phyloP scores from a whole-genome alignment of 2,113 vertebrate genomes.

The Varanus komodoensis region DNA sequence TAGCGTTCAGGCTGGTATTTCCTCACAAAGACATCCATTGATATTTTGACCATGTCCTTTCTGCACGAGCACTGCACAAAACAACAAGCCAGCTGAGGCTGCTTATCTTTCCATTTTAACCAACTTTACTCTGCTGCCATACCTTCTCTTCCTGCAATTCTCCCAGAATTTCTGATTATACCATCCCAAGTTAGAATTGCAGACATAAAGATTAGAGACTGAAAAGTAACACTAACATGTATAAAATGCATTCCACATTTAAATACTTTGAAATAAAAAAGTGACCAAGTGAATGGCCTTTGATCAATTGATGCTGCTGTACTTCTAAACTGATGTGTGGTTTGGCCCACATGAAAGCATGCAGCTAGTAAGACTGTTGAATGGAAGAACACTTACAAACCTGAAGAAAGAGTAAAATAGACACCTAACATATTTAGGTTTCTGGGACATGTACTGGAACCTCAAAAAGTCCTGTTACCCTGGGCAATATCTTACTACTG shows the following conservation, averaged over 20 bases:
- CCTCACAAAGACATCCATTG: slow-evolving; percentile 96
- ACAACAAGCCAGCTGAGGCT: slow-evolving; percentile 33
- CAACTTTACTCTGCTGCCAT: background rate
- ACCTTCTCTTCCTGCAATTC: background rate
- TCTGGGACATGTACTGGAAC: background rate
- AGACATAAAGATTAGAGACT: background rate
- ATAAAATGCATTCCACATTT: background rate
- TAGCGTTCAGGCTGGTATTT: slow-evolving; percentile 96
- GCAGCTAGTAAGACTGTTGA: background rate
- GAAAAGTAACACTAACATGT: background rate
- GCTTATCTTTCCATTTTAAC: background rate
- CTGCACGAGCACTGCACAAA: slow-evolving; percentile 92
- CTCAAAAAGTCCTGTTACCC: background rate
- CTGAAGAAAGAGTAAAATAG: background rate
- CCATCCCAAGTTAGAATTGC: background rate
- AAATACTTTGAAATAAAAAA: background rate
- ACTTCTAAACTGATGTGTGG: background rate
- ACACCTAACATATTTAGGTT: background rate
- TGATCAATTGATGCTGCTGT: background rate
- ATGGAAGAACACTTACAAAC: background rate
- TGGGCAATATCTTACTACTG: too few relatives aligned
- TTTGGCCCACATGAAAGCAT: background rate
- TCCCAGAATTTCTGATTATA: background rate
- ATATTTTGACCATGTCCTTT: slow-evolving; percentile 98
- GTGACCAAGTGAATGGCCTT: background rate